Base-by-base conservation (phyloP, 2,797 vertebrate genomes). In the Enteromius radiatus region DNA sequence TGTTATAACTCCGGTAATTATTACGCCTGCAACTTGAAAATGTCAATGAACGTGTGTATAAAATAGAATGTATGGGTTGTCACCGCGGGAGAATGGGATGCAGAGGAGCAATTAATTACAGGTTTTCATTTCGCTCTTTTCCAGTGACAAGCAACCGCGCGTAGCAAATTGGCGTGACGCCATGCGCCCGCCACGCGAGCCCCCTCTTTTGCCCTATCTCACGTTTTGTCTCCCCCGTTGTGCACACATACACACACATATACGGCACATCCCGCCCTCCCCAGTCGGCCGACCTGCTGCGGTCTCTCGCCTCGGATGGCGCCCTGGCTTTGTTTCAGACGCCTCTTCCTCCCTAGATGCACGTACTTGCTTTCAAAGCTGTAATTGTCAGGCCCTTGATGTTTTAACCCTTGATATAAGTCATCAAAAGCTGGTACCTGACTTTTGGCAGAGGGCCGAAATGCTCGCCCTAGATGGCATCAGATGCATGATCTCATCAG, bases 1-100 rank as follows among this genome's bases (percentile, higher is more conserved):
- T 96, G 96, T 95, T 96, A 96, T 96, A 96, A 96, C 96, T 96
- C 95, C 91, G 89, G 95, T 97, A 96, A 97, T 97, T 96, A 97
- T 96, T 95, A 95, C 92, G 95, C 94, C 94, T 92, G 92, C 93
- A 93, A 96, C 95, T 96, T 93, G 93, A 94, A 96, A 96, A 96
- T 95, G 96, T 95, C 95, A 96, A 94, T 94, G 90, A 94, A 92
- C 86, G 93, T 94, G 95, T 95, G 94, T 94, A 94, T 95, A 94
- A 95, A 95, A 95, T 94, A 95, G 91, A 94, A 94, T 92, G 93
- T 94, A 93, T 90, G 94, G 92, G 92, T 94, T 94, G 94, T 94
- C 94, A 91, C 70, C 12, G 45, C 63, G 9, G 78, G 92, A 94
- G 94, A 95, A 94, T 92, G 92, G 94, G 93, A 94, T 94, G 94